Conservation (phyloP, 2,797 vertebrate species). For the Hylomyscus alleni region DNA sequence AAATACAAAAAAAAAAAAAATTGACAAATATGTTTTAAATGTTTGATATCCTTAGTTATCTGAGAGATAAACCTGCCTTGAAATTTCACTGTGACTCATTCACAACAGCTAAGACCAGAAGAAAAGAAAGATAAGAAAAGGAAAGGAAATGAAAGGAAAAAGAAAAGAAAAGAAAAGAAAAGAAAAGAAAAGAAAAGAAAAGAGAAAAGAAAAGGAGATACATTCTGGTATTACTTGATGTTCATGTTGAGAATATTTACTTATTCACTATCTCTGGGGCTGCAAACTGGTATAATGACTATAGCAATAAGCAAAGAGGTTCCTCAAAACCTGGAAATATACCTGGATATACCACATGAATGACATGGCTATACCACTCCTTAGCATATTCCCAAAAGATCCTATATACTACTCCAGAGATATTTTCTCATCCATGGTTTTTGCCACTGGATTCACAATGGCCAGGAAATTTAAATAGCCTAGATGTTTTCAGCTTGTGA, state of each 20-base stretch:
- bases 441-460: neutral
- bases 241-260: neutral
- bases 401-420: neutral
- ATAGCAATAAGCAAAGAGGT: neutral
- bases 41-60: neutral
- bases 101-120: neutral
- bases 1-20: neutral
- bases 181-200: neutral
- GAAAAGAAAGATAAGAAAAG: neutral
- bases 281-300: neutral
- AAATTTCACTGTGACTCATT: neutral
- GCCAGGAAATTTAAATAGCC: neutral
- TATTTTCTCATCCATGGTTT: neutral
- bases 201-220: neutral
- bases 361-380: too few species aligned
- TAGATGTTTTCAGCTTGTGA: neutral
- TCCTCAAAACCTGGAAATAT: neutral
- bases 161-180: fast-evolving
- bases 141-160: too few species aligned
- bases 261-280: neutral
- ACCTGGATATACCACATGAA: too few species aligned
- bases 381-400: neutral
- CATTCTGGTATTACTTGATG: neutral
- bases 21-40: neutral
- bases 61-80: neutral